These are phyloP conservation scores for Cyclophora albipunctata DNA, from an alignment of 2,888 invertebrate species.

Conservation along the genomic window DNA sequence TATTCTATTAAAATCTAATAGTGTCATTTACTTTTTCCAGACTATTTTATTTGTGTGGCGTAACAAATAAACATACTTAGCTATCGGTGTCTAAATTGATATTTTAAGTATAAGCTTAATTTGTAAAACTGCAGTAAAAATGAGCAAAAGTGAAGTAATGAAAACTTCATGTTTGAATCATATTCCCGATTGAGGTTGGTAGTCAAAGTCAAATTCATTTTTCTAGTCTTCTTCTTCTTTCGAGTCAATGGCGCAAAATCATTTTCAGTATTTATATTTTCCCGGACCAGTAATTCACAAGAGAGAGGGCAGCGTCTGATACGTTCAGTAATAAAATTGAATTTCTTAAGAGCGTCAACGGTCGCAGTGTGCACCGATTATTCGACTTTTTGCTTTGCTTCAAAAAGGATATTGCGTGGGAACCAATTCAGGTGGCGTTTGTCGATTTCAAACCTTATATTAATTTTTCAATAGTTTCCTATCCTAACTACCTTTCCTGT, in stretches of 20 bases:
- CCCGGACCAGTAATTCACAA: too few species aligned
- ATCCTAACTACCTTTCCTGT: too few species aligned
- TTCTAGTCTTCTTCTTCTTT: conserved; percentile 35
- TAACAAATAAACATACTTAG: too few species aligned
- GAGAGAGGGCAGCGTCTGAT: too few species aligned
- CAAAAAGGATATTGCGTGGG: conserved; percentile 68
- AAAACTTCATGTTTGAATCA: conserved; percentile 25
- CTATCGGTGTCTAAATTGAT: too few species aligned
- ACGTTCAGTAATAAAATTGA: conserved; percentile 68
- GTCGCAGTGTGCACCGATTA: conserved; percentile 36
- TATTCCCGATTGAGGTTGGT: conserved; percentile 22
- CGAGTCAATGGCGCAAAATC: too few species aligned
- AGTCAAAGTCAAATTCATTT: conserved; percentile 29
- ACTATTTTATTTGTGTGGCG: too few species aligned
- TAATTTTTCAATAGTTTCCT: conserved; percentile 31
- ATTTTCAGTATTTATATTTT: too few species aligned
- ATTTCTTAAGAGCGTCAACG: conserved; percentile 44
- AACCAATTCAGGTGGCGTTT: conserved; percentile 62
- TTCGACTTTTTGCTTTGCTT: conserved; percentile 62
- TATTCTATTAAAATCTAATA: conserved; percentile 41
- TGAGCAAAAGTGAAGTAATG: conserved; percentile 7
- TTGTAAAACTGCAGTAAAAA: too few species aligned
- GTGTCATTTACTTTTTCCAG: background rate
- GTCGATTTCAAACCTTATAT: conserved; percentile 25
- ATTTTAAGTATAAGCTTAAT: too few species aligned